Evolutionary conservation across 2,797 vertebrate species (phyloP).

Genomic region (Syncerus caffer): DNA sequence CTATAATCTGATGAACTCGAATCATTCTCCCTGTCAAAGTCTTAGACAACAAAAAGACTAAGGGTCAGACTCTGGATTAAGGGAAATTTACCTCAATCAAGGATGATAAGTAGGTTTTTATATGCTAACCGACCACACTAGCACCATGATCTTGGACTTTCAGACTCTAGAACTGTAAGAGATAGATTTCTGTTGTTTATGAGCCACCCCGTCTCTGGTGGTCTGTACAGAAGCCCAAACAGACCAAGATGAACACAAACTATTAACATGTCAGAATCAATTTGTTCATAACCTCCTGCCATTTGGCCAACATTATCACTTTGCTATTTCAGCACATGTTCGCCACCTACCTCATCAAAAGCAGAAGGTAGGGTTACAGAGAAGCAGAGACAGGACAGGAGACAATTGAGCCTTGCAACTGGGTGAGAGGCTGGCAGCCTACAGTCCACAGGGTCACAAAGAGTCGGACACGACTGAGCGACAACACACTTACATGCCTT

Average conservation of each 20-base stretch:
- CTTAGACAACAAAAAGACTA: background rate
- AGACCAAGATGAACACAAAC: background rate
- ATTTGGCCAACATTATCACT: background rate
- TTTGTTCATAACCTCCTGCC: background rate
- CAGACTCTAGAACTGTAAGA: background rate
- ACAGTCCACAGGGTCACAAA: fast-evolving
- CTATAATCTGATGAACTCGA: background rate
- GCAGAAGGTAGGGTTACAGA: background rate
- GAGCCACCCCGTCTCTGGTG: background rate
- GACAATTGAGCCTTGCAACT: background rate
- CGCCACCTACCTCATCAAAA: background rate
- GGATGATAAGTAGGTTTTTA: background rate
- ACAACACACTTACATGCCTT: background rate
- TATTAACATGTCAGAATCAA: background rate
- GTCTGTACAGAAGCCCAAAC: background rate
- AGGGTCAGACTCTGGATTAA: background rate
- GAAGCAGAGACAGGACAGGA: background rate
- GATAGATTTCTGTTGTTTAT: background rate
- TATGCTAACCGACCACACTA: background rate
- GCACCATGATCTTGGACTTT: background rate
- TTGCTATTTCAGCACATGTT: background rate
- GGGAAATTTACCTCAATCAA: background rate
- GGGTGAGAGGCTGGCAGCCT: background rate
- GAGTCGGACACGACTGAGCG: background rate
- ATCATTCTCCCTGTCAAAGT: background rate